These are phyloP conservation scores for Desmodus rotundus DNA, from an alignment of 2,113 vertebrate genomes.

Conservation along the genomic window DNA sequence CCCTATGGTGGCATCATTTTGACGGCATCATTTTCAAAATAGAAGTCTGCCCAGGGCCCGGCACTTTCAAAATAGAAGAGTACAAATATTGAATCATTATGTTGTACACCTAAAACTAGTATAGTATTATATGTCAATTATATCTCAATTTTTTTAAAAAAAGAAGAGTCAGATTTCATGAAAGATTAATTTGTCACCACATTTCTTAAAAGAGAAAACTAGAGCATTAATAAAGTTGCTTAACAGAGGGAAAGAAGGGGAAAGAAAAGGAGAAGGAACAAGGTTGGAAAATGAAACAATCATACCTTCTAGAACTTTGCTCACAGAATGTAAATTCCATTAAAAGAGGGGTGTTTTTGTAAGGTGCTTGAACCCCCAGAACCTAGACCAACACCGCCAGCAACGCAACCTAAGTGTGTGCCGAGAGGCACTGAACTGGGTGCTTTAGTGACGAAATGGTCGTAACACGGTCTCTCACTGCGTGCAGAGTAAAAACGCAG, in stretches of 20 bases:
- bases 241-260: neutral
- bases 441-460: neutral
- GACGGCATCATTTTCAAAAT: slow-evolving; percentile 14
- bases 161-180: neutral
- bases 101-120: neutral
- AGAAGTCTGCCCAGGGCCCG: no score
- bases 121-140: neutral
- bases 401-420: neutral
- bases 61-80: neutral
- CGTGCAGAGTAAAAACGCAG: neutral
- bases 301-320: neutral
- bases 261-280: neutral
- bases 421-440: neutral
- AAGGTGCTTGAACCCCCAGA: neutral
- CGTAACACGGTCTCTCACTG: neutral
- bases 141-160: neutral
- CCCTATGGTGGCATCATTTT: neutral
- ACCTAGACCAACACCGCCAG: neutral
- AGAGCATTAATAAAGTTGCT: neutral
- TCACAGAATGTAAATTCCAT: neutral
- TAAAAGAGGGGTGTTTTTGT: neutral
- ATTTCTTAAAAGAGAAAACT: slow-evolving; percentile 8
- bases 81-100: neutral
- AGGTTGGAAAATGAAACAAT: neutral
- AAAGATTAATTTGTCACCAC: neutral